A percentile compares a stretch with the other conserved stretches of the same genome.
Conservation (phyloP, 2,113 vertebrate species). For the Albula glossodonta region DNA sequence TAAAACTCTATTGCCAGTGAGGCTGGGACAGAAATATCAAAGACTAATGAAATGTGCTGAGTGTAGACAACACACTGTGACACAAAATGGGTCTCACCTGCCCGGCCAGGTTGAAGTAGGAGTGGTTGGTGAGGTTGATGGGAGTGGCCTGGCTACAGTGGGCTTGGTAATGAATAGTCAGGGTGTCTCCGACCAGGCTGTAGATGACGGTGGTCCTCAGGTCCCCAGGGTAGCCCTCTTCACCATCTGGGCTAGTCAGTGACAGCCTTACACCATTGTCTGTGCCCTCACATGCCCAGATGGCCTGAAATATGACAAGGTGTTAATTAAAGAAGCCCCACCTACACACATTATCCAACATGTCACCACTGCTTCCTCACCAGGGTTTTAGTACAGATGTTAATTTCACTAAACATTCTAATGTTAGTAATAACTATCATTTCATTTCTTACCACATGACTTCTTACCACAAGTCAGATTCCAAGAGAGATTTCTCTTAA, state of each 20-base stretch:
- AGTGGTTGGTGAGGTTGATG: conserved; percentile 89
- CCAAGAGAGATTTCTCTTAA: no score
- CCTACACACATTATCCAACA: no score
- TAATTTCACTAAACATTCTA: no score
- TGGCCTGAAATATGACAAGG: conserved; percentile 65
- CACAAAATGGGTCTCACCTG: conserved; percentile 70
- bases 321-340: no score
- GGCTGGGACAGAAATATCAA: no score
- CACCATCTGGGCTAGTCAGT: conserved; percentile 80
- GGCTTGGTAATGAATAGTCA: conserved; percentile 79
- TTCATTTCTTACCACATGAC: no score
- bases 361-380: no score
- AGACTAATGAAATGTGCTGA: no score
- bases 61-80: neutral
- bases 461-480: no score
- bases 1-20: no score
- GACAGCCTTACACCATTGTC: conserved; percentile 77
- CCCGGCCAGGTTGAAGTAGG: conserved; percentile 92
- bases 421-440: no score
- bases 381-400: no score
- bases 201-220: conserved; percentile 84
- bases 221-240: conserved; percentile 91
- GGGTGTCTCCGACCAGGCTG: conserved; percentile 71
- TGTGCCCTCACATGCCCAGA: conserved; percentile 80
- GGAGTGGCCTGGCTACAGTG: conserved; percentile 79